Percentiles rank a stretch among this genome's conserved stretches.
Conservation (phyloP, 2,888 invertebrate genomes). For the Toxonevra muliebris region DNA sequence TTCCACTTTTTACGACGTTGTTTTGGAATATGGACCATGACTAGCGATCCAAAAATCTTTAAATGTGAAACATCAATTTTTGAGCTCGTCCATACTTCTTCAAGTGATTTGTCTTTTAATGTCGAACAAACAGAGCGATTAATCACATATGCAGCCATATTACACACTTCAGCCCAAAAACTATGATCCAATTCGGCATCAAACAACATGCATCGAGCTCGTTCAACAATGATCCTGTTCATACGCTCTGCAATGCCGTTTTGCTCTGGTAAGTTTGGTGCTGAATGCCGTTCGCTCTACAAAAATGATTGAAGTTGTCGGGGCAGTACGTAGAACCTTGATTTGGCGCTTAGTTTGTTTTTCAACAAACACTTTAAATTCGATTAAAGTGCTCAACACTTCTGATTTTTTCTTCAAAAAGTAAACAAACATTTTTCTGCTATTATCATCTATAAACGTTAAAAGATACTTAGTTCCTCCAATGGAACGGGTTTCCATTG, state of each 20-base stretch:
- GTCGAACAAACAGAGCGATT: slow-evolving; percentile 25
- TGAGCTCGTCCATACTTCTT: slow-evolving; percentile 53
- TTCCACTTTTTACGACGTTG: slow-evolving; percentile 51
- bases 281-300: too few relatives aligned
- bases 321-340: too few relatives aligned
- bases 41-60: slow-evolving; percentile 57
- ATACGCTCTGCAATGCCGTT: slow-evolving; percentile 51
- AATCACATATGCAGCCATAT: slow-evolving; percentile 33
- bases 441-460: too few relatives aligned
- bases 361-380: too few relatives aligned
- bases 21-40: slow-evolving; percentile 53
- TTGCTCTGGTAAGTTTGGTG: slow-evolving; percentile 43
- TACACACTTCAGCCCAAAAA: slow-evolving; percentile 55
- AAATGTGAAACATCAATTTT: slow-evolving; percentile 34
- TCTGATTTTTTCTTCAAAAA: too few relatives aligned
- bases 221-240: slow-evolving; percentile 45
- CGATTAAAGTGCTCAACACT: too few relatives aligned
- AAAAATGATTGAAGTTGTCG: too few relatives aligned
- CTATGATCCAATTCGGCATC: slow-evolving; percentile 41
- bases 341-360: too few relatives aligned
- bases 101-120: slow-evolving; percentile 45
- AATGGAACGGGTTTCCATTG: too few relatives aligned
- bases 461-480: too few relatives aligned
- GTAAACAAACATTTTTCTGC: too few relatives aligned
- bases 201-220: slow-evolving; percentile 43